A percentile compares a stretch with the other conserved stretches of the same genome.
Conservation (phyloP, 1,140 invertebrate species). For the Neodiprion pinetum region DNA sequence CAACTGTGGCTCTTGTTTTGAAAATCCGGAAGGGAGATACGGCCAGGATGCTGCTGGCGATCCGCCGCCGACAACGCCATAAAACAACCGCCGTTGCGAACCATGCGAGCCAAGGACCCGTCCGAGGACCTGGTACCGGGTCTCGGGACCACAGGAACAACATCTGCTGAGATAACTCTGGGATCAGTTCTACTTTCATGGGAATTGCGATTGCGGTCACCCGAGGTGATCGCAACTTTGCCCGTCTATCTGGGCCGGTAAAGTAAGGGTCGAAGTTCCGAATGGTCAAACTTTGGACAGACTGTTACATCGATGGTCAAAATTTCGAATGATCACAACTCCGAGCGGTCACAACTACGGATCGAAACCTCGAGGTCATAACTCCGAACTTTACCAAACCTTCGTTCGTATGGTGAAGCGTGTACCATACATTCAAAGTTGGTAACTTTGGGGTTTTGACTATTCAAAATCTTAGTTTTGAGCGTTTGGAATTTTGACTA, state of each 20-base stretch:
- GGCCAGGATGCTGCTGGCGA: conserved; percentile 40
- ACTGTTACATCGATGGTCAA: too few species aligned
- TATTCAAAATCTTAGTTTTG: too few species aligned
- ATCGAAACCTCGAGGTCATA: too few species aligned
- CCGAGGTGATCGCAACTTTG: background rate
- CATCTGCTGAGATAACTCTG: conserved; percentile 50
- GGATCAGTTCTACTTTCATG: conserved; percentile 45
- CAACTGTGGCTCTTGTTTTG: background rate
- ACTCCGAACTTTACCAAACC: too few species aligned
- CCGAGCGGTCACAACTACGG: too few species aligned
- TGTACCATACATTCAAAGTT: too few species aligned
- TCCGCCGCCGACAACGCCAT: conserved; percentile 47
- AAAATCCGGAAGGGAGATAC: conserved; percentile 37
- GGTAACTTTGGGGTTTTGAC: too few species aligned
- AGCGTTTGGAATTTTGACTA: too few species aligned
- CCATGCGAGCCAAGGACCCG: conserved; percentile 54
- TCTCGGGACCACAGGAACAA: conserved; percentile 51
- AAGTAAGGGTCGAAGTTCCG: background rate
- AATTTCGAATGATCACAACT: too few species aligned
- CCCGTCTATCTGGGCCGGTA: background rate
- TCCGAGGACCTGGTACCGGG: conserved; percentile 33
- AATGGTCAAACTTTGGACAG: background rate
- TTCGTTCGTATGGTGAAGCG: too few species aligned
- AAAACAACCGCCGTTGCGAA: conserved; percentile 47
- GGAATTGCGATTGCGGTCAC: conserved; percentile 52